Conservation (phyloP, 64 coral and sea anemone species). For the Astreopora myriophthalma region DNA sequence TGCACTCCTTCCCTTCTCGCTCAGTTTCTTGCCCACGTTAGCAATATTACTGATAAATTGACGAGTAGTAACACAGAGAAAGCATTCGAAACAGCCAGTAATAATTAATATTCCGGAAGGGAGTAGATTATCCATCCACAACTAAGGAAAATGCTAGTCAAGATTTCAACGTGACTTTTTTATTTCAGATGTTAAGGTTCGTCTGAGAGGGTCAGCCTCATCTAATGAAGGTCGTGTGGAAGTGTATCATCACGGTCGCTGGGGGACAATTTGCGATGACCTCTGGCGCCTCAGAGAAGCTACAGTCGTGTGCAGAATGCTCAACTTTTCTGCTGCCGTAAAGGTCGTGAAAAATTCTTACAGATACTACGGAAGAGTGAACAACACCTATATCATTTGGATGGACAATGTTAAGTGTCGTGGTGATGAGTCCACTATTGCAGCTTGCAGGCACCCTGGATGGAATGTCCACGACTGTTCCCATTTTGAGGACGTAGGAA, state of each 20-base stretch:
- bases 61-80: too few species aligned
- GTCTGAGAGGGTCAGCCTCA: slow-evolving; percentile 48
- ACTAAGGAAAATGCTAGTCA: too few species aligned
- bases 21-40: too few species aligned
- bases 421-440: not conserved
- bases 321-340: slow-evolving; percentile 58
- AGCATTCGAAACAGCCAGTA: too few species aligned
- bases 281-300: slow-evolving; percentile 59
- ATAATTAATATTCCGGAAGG: too few species aligned
- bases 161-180: not conserved
- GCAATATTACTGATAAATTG: too few species aligned
- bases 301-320: slow-evolving; percentile 64
- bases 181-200: not conserved
- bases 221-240: slow-evolving; percentile 74
- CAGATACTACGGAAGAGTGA: slow-evolving; percentile 23
- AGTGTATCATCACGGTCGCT: slow-evolving; percentile 50
- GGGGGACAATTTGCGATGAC: slow-evolving; percentile 80
- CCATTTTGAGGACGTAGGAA: slow-evolving; percentile 38
- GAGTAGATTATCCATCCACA: too few species aligned
- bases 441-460: slow-evolving; percentile 49
- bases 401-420: slow-evolving; percentile 68
- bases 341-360: not conserved
- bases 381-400: slow-evolving; percentile 28
- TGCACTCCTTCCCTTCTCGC: too few species aligned
- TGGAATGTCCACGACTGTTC: slow-evolving; percentile 44